Evolutionary conservation across 2,113 vertebrate genomes (phyloP), one percentile per base, ranked within the genome.

Genomic region (Kryptolebias marmoratus): DNA sequence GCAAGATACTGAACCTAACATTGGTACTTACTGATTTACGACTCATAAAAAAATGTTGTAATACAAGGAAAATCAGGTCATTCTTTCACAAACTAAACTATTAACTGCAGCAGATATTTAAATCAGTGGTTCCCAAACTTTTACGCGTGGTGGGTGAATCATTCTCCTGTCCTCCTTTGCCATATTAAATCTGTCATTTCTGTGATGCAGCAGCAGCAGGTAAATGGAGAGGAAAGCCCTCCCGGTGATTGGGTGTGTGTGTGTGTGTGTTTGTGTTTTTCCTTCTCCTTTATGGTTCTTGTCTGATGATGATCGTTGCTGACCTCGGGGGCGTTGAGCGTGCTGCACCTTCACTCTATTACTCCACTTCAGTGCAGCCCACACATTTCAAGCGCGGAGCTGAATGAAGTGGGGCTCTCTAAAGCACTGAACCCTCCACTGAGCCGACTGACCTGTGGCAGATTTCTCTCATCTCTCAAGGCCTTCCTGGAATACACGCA

Each of bases 331-430:
- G 84, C 66, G 78, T 83, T 30, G 52, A 82, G 83, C 67, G 53
- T 80, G 81, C 80, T 44, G 53, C 86, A 87, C 85, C 85, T 73
- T 85, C 73, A 62, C 79, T 85, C 81, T 9, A 64, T 89, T 80
- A 68, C 88, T 85, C 67, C 81, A 84, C 88, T 90, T 87, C 71
- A 87, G 69, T 76, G 73, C 89, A 80, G 85, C 90, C 90, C 87
- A 89, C 86, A 80, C 86, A 80, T 77, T 81, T 56, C 0, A 11
- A 89, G 80, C 56, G 0, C 45, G 13, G 69, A 75, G 77, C 75
- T 77, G 78, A 88, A 84, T 74, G 62, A 77, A 80, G 82, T 69
- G 86, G 71, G 84, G 74, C 82, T 82, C 84, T 80, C 83, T 13
- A 55, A 42, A 58, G 88, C 73, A 42, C 77, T 81, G 74, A 82